These are phyloP conservation scores for Varecia variegata DNA, from an alignment of 2,797 vertebrate genomes.

Conservation along the genomic window DNA sequence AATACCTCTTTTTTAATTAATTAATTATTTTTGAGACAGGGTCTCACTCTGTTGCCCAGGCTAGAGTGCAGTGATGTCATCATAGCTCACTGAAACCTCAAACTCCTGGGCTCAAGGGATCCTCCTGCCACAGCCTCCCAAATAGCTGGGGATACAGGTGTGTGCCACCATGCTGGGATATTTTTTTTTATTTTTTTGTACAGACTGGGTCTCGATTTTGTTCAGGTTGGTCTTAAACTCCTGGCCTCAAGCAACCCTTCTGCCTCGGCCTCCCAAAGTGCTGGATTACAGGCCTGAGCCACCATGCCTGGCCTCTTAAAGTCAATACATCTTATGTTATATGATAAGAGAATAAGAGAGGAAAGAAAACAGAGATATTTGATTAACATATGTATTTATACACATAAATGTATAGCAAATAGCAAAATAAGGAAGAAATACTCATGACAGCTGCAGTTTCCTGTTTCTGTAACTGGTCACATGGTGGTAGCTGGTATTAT, in stretches of 20 bases:
- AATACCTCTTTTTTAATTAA: background rate
- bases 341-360: background rate
- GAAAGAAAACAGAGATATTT: background rate
- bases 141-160: background rate
- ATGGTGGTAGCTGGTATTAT: background rate
- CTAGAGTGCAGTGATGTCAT: background rate
- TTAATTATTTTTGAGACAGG: background rate
- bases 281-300: background rate
- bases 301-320: background rate
- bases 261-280: background rate
- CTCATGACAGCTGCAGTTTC: too few species aligned
- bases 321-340: background rate
- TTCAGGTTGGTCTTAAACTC: background rate
- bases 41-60: background rate
- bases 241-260: background rate
- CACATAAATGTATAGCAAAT: background rate
- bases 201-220: background rate
- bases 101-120: background rate
- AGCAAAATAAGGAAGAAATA: background rate
- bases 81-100: background rate
- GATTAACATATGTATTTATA: background rate
- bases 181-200: background rate
- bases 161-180: background rate
- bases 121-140: background rate
- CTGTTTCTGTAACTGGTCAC: background rate